Percentiles rank a stretch among this genome's conserved stretches.
These are phyloP conservation scores for Magallana nippona DNA, from an alignment of 2,888 invertebrate species.

Conservation along the genomic window DNA sequence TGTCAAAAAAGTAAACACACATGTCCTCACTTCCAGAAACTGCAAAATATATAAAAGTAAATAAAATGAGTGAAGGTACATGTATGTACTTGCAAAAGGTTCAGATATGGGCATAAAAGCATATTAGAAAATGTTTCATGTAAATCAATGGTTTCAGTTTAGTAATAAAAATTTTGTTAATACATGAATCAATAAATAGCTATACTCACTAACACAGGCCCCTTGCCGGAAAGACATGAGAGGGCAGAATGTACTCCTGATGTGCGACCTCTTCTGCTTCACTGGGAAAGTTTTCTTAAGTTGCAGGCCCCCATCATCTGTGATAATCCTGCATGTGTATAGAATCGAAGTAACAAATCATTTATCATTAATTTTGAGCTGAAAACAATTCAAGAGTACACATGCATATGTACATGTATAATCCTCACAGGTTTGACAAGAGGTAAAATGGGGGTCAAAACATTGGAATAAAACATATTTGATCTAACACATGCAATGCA, in stretches of 20 bases:
- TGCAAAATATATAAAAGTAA: conserved; percentile 69
- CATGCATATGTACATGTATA: neutral
- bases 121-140: no score
- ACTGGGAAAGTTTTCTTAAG: conserved; percentile 86
- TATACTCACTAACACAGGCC: conserved; percentile 85
- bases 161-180: no score
- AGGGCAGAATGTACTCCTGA: conserved; percentile 89
- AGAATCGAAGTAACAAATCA: neutral
- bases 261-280: conserved; percentile 83
- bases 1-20: conserved; percentile 89
- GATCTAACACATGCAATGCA: no score
- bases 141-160: no score
- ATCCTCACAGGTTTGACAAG: neutral
- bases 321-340: conserved; percentile 82
- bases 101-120: no score
- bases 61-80: no score
- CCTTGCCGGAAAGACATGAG: conserved; percentile 90
- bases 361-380: neutral
- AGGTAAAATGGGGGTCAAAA: neutral
- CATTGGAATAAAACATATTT: neutral
- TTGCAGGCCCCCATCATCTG: conserved; percentile 85
- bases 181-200: no score
- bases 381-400: no score
- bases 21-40: conserved; percentile 90
- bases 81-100: neutral